Base-by-base conservation (phyloP, 2,888 invertebrate genomes). In the Petrolisthes manimaculis region DNA sequence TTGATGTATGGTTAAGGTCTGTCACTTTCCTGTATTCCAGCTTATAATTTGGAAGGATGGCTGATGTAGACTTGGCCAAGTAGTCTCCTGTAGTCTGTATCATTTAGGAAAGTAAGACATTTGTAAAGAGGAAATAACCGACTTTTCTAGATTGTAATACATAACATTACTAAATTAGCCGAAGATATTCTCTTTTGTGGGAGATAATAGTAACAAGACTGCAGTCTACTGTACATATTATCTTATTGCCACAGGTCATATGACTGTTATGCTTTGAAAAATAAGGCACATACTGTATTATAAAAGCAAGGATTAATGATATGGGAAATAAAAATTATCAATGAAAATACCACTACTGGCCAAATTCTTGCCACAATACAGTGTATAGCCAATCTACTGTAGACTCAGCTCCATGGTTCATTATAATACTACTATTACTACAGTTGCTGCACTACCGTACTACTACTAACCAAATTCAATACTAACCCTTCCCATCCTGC, bases 1-100 rank as follows among this genome's bases (percentile, higher is more conserved):
- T 94, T 0, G 96, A 95, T 89, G 95, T 94, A 77, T 94, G 93
- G 93, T 97, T 97, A 86, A 96, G 94, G 93, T 95, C 95, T 90
- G 95, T 95, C 69, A 96, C 93, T 89, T 94, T 94, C 92, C 96
- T 96, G 37, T 95, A 93, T 91, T 95, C 95, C 74, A 97, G 92
- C 3, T 92, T 92, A 86, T 94, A 94, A 92, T 95, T 94, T 4
- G 88, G 61, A 9, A 92, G 78, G 8, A 79, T 71, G 37, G 18
- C 82, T 5, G 83, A 67, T 9, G 51, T 14, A 24, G 75, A 82
- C 6, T 18, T 55, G 4, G 87, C 77, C 24, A 89, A 53, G 37
- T 87, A 86, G 37, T 87, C 81, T 53, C 85, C 89, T 51, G 87
- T 89, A 5, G 55, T 79, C 85, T 87, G 71, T 21, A 89, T 37